Evolutionary conservation across 2,113 vertebrate genomes (phyloP).

Genomic region (Spheniscus mendiculus): DNA sequence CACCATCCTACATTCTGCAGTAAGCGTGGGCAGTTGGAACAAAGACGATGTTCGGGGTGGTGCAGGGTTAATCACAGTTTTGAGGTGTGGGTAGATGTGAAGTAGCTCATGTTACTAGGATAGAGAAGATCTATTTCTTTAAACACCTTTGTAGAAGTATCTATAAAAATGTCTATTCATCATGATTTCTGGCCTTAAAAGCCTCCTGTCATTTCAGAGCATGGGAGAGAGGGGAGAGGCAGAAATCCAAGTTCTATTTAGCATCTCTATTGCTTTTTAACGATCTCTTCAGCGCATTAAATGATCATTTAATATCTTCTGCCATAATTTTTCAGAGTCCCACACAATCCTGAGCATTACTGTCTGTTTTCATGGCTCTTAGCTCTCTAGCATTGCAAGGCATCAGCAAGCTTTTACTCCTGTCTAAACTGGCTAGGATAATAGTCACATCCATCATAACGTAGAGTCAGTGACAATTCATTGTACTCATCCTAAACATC

Average conservation of each 20-base stretch:
- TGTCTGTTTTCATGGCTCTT: neutral
- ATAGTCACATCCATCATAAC: neutral
- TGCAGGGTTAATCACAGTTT: neutral
- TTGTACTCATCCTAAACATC: neutral
- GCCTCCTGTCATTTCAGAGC: neutral
- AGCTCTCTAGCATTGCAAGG: neutral
- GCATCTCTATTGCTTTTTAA: conserved; percentile 39
- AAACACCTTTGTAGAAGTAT: neutral
- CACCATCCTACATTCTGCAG: neutral
- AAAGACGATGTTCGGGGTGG: neutral
- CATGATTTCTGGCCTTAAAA: conserved; percentile 39
- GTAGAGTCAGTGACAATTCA: neutral
- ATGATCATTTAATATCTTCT: conserved; percentile 38
- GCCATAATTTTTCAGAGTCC: neutral
- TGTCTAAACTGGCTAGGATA: neutral
- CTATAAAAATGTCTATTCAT: neutral
- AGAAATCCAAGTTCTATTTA: conserved; percentile 26
- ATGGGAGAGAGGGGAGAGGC: neutral
- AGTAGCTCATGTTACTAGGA: neutral
- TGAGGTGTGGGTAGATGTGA: neutral
- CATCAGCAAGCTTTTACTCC: conserved; percentile 8
- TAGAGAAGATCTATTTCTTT: conserved; percentile 3
- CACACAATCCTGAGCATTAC: neutral
- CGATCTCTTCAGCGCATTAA: neutral
- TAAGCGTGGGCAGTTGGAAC: neutral